Evolutionary conservation across 1,140 invertebrate species (phyloP), one percentile per base, ranked within the genome.

Genomic region (Leptoteleia sp.): DNA sequence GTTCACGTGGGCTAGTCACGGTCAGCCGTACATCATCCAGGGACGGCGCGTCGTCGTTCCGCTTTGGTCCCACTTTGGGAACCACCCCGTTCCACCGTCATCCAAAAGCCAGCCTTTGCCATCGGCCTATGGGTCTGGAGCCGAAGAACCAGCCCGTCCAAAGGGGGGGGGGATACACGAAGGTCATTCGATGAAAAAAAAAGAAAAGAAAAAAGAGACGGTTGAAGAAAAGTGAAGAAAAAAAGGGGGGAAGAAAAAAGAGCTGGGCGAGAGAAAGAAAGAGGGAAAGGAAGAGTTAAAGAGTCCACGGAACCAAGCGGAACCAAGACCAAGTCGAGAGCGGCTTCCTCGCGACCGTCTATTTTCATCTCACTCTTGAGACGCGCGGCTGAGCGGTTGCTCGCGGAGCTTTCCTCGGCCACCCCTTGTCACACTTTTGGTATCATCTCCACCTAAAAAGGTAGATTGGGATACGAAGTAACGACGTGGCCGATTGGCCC

Each of bases 391-490:
- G 67, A 72, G 81, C 81, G 76, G 73, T 61, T 65, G 79, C 79
- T 80, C 64, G 75, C 78, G 64, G 72, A 81, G 79, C 81, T 83
- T 85, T 86, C 81, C 85, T 64, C 78, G 77, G 77, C 83, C 79
- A 84, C 80, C 84, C 83, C 82, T 83, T 84, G 83, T 84, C 80
- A 81, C 82, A 82, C 80, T 83, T 86, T 91, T 89, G 54, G 89
- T 85, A 86, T 85, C 84, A 85, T 86, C 86, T 90, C 88, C 89
- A 82, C 87, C 89, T 89, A 89, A 89, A 89, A 90, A 89, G 88
- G 86, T 89, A 88, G 85, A 87, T 89, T 77, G 88, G 87, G 88
- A 86, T 83, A 81, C 79, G 82, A 87, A 90, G 79, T 90, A 90
- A 91, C 89, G 88, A 73, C 68, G 35, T 61, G 73, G 67, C 40